Evolutionary conservation across 2,888 invertebrate genomes (phyloP), one percentile per base, ranked within the genome.

Genomic region (Apamea crenata): DNA sequence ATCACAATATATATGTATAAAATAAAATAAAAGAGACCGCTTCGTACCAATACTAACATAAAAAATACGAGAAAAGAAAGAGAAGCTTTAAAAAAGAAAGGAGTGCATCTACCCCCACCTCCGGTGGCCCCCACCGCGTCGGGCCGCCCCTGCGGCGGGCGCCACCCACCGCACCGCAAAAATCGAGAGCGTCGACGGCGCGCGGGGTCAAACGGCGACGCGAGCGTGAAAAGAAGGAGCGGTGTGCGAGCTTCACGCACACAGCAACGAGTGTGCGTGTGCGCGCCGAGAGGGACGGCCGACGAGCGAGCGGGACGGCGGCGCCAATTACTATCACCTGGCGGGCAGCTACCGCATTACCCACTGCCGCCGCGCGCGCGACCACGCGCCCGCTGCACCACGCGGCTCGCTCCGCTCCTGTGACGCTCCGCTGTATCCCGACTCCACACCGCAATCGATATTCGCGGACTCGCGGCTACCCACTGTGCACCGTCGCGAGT

Each of bases 111-210:
- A 94, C 96, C 96, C 97, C 97, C 96, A 95, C 96, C 95, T 94
- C 94, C 90, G 92, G 89, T 93, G 90, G 93, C 96, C 95, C 95
- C 96, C 95, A 94, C 93, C 93, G 93, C 92, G 91, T 88, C 93
- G 95, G 94, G 96, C 96, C 96, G 96, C 95, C 96, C 95, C 97
- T 96, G 96, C 93, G 95, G 95, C 95, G 95, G 97, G 97, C 95
- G 96, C 97, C 97, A 97, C 97, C 97, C 97, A 97, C 97, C 96
- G 97, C 96, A 97, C 95, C 97, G 97, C 97, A 97, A 97, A 97
- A 97, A 97, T 97, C 97, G 97, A 97, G 97, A 97, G 96, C 96
- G 96, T 95, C 96, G 96, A 95, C 97, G 96, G 95, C 96, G 96
- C 95, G 96, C 96, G 96, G 96, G 96, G 96, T 96, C 96, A 96